Evolutionary conservation across 2,797 vertebrate genomes (phyloP), one percentile per base, ranked within the genome.

Genomic region (Neosilurus mollespiculum): DNA sequence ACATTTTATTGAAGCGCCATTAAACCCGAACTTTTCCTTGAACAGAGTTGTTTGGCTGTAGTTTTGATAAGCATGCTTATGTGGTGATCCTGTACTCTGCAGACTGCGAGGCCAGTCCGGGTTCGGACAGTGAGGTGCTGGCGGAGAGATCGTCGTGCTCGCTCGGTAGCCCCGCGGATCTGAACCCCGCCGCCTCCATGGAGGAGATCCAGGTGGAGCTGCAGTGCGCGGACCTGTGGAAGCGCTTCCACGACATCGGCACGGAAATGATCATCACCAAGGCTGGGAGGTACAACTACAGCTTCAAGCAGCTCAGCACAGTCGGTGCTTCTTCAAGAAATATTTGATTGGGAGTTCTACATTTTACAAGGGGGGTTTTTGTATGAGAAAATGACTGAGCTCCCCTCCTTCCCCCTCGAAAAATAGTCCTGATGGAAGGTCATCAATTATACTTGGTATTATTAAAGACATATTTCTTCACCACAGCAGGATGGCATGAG

Each of bases 211-310:
- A 99, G 93, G 97, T 99, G 92, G 98, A 99, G 91, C 92, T 99
- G 86, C 98, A 99, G 86, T 99, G 98, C 85, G 96, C 97, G 0
- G 98, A 99, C 90, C 95, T 99, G 83, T 99, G 98, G 98, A 99
- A 99, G 92, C 95, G 98, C 86, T 99, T 99, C 93, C 98, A 99
- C 83, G 98, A 99, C 85, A 99, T 99, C 84, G 98, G 98, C 87
- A 99, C 98, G 0, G 98, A 99, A 92, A 99, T 99, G 98, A 99
- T 99, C 89, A 99, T 99, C 93, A 99, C 98, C 0, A 99, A 99
- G 92, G 98, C 98, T 84, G 98, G 98, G 91, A 98, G 98, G 98
- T 99, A 94, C 9, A 30, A 7, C 43, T 10, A 1, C 49, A 34
- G 18, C 18, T 76, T 54, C 8, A 59, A 75, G 18, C 51, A 4